Percentiles rank a stretch among this genome's conserved stretches.
These are phyloP conservation scores for Holothuria leucospilota DNA, from an alignment of 53 echinoderm and acorn worm genomes.

Conservation along the genomic window DNA sequence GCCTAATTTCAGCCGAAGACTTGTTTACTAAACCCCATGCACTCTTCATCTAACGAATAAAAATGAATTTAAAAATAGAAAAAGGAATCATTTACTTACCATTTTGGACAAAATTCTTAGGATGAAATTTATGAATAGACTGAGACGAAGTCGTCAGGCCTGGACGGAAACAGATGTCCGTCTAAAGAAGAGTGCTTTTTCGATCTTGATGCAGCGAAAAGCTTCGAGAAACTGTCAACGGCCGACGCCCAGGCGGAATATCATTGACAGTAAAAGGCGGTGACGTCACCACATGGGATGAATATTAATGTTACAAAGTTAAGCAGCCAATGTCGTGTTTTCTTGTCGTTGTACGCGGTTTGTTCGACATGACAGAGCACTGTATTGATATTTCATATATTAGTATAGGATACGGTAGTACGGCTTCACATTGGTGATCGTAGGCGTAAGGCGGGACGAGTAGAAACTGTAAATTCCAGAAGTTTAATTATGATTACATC, in stretches of 20 bases:
- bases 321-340: too few relatives aligned
- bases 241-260: conserved; percentile 43
- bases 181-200: conserved; percentile 23
- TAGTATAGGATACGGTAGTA: too few relatives aligned
- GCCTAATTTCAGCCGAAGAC: too few relatives aligned
- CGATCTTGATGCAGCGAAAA: conserved; percentile 53
- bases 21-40: too few relatives aligned
- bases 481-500: too few relatives aligned
- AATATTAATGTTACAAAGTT: not conserved
- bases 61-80: not conserved
- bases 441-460: too few relatives aligned
- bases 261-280: not conserved
- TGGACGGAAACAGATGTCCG: not conserved
- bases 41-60: too few relatives aligned
- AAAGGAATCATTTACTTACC: not conserved
- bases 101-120: not conserved
- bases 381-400: too few relatives aligned
- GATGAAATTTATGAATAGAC: not conserved
- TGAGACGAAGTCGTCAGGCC: not conserved
- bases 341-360: too few relatives aligned
- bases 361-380: too few relatives aligned
- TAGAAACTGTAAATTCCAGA: too few relatives aligned
- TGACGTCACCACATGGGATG: conserved; percentile 18
- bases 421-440: too few relatives aligned
- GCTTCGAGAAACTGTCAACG: conserved; percentile 36